A percentile compares a stretch with the other conserved stretches of the same genome.
Evolutionary conservation across 2,797 vertebrate species (phyloP).

Genomic region (Triplophysa yarkandensis): DNA sequence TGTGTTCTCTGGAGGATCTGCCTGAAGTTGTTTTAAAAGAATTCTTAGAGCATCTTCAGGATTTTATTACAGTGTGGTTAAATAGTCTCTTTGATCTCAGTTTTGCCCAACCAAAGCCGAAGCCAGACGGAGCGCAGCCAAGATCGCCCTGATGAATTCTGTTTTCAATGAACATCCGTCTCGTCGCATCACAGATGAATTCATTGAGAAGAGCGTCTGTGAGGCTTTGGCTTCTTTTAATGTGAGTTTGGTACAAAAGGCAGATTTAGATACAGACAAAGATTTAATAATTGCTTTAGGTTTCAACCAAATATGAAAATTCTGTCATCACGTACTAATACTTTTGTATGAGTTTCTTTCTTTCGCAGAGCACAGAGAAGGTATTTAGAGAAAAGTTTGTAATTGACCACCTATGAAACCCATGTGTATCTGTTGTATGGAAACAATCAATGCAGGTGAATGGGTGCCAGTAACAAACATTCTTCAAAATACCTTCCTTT

Average conservation of each 20-base stretch:
- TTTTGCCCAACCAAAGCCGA: conserved; percentile 96
- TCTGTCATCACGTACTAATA: no score
- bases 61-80: conserved; percentile 21
- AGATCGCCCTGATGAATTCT: conserved; percentile 97
- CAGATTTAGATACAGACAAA: no score
- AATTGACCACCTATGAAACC: no score
- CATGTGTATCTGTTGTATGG: no score
- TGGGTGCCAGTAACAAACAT: no score
- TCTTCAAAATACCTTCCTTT: no score
- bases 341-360: no score
- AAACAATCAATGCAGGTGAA: no score
- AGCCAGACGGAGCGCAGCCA: conserved; percentile 90
- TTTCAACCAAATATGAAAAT: no score
- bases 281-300: background rate
- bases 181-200: conserved; percentile 92
- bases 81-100: conserved; percentile 66
- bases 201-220: conserved; percentile 96
- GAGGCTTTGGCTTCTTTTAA: conserved; percentile 96
- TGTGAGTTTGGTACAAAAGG: conserved; percentile 71
- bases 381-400: no score
- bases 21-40: background rate
- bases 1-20: conserved; percentile 29
- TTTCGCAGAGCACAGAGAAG: no score
- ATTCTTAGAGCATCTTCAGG: conserved; percentile 19
- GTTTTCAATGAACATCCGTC: conserved; percentile 98